These are phyloP conservation scores for Leptinotarsa lineolata DNA, from an alignment of 1,140 invertebrate species.

Conservation along the genomic window DNA sequence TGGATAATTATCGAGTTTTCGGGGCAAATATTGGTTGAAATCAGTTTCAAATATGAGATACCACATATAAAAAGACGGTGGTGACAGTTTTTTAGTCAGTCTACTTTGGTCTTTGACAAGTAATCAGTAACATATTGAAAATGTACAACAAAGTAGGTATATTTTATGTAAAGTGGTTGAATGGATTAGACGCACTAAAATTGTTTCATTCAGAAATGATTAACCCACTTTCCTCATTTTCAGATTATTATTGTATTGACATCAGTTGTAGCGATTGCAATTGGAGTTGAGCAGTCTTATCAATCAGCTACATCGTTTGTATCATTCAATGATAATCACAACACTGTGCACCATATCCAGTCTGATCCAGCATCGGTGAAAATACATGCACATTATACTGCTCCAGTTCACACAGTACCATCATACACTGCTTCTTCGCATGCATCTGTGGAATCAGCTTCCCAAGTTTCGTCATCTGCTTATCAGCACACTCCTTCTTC, in stretches of 20 bases:
- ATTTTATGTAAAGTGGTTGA: too few species aligned
- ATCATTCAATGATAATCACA: slow-evolving; percentile 37
- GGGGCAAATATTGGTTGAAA: too few species aligned
- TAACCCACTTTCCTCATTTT: too few species aligned
- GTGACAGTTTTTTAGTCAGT: background rate
- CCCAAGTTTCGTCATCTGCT: background rate
- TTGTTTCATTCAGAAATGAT: too few species aligned
- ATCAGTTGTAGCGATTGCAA: slow-evolving; percentile 25
- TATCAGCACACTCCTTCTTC: too few species aligned
- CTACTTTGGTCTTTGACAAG: background rate
- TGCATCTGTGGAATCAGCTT: slow-evolving; percentile 4
- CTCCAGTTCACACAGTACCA: slow-evolving; percentile 16
- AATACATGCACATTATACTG: slow-evolving; percentile 30
- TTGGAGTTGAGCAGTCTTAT: slow-evolving; percentile 36
- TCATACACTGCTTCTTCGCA: background rate
- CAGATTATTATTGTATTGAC: background rate
- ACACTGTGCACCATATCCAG: slow-evolving; percentile 56
- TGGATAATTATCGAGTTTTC: too few species aligned
- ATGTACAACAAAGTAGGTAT: too few species aligned
- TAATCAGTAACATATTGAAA: too few species aligned
- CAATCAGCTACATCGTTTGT: slow-evolving; percentile 32
- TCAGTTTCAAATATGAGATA: too few species aligned
- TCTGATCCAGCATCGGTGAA: slow-evolving; percentile 52
- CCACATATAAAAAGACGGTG: background rate
- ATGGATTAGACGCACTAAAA: too few species aligned